These are phyloP conservation scores for Otus scops DNA, from an alignment of 2,797 vertebrate species.

Conservation along the genomic window DNA sequence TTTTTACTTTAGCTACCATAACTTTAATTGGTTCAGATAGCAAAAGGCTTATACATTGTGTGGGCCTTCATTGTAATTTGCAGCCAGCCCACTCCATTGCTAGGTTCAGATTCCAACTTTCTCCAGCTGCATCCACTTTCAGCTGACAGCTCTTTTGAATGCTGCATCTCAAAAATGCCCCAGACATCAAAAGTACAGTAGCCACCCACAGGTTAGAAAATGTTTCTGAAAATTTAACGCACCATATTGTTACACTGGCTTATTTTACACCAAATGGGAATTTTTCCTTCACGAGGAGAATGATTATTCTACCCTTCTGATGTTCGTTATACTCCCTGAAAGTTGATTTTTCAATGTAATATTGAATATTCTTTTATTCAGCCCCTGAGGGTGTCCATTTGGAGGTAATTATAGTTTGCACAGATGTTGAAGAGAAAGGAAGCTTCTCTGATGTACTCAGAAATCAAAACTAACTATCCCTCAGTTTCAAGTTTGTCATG, in stretches of 20 bases:
- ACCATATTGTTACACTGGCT: not conserved
- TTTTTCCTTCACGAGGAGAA: not conserved
- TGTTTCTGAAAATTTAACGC: not conserved
- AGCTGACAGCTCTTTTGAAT: constrained; percentile 30
- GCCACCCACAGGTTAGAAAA: not conserved
- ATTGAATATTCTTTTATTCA: not conserved
- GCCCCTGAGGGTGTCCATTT: not conserved
- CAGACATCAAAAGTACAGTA: constrained; percentile 15
- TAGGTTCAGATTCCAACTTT: constrained; percentile 32
- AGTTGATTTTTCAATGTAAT: not conserved
- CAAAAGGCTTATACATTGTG: not conserved
- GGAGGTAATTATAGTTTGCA: not conserved
- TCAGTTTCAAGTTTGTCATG: not conserved
- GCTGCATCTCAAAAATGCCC: not conserved
- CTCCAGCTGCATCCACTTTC: constrained; percentile 42
- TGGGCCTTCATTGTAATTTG: not conserved
- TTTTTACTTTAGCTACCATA: not conserved
- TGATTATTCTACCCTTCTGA: not conserved
- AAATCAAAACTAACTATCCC: not conserved
- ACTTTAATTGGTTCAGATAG: not conserved
- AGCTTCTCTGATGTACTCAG: not conserved
- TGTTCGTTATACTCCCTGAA: not conserved
- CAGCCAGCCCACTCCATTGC: not conserved
- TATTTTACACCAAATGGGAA: not conserved
- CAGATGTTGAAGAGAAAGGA: not conserved